Evolutionary conservation across 2,888 invertebrate genomes (phyloP).

Genomic region (Tetramorium bicarinatum): DNA sequence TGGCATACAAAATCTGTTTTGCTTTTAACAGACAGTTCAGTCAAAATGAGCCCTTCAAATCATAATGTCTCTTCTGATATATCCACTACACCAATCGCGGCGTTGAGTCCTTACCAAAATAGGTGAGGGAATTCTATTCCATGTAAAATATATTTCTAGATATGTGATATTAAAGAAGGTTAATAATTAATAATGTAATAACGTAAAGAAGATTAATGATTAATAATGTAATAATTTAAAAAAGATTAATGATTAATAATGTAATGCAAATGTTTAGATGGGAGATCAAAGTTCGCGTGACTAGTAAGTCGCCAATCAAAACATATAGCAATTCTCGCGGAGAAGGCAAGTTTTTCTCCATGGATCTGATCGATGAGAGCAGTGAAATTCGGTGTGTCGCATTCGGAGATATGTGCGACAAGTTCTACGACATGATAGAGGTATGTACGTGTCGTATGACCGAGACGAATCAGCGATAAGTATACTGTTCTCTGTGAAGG

Average conservation of each 20-base stretch:
- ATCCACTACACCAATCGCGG: conserved; percentile 90
- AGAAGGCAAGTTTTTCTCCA: conserved; percentile 97
- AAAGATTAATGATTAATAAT: background rate
- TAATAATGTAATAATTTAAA: too few species aligned
- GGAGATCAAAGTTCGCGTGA: conserved; percentile 97
- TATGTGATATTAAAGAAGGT: background rate
- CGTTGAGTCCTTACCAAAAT: conserved; percentile 97
- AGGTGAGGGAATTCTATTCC: conserved; percentile 88
- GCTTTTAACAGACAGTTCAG: conserved; percentile 6
- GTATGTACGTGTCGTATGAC: conserved; percentile 86
- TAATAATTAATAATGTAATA: too few species aligned
- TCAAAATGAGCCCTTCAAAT: background rate
- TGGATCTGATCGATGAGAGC: conserved; percentile 97
- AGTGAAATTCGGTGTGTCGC: conserved; percentile 97
- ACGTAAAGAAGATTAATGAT: too few species aligned
- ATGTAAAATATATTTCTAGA: background rate
- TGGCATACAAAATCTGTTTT: background rate
- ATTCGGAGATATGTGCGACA: conserved; percentile 95
- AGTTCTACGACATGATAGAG: conserved; percentile 95
- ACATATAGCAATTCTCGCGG: conserved; percentile 97
- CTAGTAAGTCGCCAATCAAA: conserved; percentile 92
- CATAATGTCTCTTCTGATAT: conserved; percentile 53
- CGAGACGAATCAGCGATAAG: background rate
- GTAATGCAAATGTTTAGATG: conserved; percentile 88
- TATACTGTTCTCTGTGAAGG: background rate